Evolutionary conservation across 2,113 vertebrate species (phyloP).

Genomic region (Todiramphus chloris): DNA sequence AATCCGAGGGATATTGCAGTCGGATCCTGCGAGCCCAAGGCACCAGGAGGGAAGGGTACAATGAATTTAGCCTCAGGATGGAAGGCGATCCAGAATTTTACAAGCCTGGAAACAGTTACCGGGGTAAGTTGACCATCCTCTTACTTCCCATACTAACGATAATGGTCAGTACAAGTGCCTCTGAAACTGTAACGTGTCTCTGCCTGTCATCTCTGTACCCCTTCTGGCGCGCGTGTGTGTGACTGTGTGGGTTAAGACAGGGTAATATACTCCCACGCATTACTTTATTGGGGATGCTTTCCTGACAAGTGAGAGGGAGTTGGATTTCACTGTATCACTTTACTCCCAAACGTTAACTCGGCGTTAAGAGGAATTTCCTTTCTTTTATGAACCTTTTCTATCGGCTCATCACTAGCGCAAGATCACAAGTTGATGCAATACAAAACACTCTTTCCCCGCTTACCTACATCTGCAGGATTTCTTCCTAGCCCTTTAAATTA

Average conservation of each 20-base stretch:
- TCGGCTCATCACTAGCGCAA: neutral
- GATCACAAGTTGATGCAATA: neutral
- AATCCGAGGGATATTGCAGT: constrained; percentile 93
- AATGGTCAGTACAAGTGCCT: neutral
- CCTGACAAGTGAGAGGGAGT: constrained; percentile 28
- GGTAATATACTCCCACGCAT: neutral
- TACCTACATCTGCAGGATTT: neutral
- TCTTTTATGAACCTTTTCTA: neutral
- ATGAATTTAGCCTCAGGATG: constrained; percentile 93
- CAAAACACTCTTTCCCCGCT: neutral
- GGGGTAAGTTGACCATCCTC: constrained; percentile 80
- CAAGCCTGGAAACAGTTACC: constrained; percentile 94
- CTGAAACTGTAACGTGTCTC: neutral
- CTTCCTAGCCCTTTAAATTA: neutral
- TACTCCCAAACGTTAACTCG: neutral
- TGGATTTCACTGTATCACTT: neutral
- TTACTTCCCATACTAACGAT: fast-evolving
- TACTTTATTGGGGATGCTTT: constrained; percentile 44
- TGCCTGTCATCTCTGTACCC: neutral
- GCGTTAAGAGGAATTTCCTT: constrained; percentile 21
- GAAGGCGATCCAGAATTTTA: constrained; percentile 96
- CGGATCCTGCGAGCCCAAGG: constrained; percentile 91
- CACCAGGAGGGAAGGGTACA: constrained; percentile 88
- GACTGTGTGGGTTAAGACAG: neutral
- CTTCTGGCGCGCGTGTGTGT: neutral